Evolutionary conservation across 2,888 invertebrate genomes (phyloP).

Genomic region (Xestia xanthographa): DNA sequence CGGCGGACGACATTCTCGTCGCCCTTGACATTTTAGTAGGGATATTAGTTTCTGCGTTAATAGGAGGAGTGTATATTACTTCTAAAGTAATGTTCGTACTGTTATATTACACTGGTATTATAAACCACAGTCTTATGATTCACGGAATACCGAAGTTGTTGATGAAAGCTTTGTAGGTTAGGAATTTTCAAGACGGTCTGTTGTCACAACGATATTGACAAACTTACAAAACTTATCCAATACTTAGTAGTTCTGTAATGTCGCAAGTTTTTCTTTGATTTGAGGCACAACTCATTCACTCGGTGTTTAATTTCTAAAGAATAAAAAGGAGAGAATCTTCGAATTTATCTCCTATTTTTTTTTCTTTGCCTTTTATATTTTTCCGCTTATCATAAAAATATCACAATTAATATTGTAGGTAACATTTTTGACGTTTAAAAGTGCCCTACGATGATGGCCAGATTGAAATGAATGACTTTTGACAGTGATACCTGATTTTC

Average conservation of each 20-base stretch:
- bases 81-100: conserved; percentile 18
- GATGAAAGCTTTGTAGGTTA: background rate
- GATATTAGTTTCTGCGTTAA: conserved; percentile 48
- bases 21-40: conserved; percentile 65
- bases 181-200: background rate
- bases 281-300: background rate
- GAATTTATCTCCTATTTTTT: background rate
- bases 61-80: conserved; percentile 24
- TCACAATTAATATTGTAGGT: background rate
- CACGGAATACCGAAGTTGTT: background rate
- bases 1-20: conserved; percentile 54
- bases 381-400: background rate
- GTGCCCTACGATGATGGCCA: background rate
- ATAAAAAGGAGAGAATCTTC: background rate
- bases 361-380: background rate
- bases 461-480: background rate
- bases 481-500: conserved; percentile 1
- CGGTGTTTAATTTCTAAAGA: background rate
- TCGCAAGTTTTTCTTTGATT: background rate
- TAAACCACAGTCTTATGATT: conserved; percentile 6
- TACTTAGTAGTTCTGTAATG: background rate
- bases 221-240: background rate
- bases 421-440: background rate
- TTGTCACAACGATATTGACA: background rate
- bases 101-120: background rate